Evolutionary conservation across 2,888 invertebrate genomes (phyloP).

Genomic region (Cremastinae sp.): DNA sequence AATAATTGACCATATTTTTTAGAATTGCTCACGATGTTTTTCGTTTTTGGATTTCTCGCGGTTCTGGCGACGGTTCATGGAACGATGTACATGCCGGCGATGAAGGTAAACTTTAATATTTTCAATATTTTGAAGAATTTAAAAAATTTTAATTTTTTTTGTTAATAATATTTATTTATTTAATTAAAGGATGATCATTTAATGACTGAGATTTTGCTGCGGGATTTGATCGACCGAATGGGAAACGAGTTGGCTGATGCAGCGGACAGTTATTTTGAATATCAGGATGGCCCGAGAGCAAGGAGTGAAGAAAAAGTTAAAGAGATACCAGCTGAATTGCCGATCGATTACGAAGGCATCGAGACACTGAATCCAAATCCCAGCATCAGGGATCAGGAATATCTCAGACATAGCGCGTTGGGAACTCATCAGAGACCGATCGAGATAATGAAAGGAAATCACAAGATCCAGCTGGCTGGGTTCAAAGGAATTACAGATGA

Average conservation of each 20-base stretch:
- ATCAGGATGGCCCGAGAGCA: slow-evolving; percentile 81
- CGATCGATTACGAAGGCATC: slow-evolving; percentile 87
- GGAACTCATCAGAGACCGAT: slow-evolving; percentile 89
- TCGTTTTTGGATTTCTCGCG: slow-evolving; percentile 63
- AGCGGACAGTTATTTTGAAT: slow-evolving; percentile 85
- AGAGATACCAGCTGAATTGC: slow-evolving; percentile 77
- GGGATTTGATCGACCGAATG: slow-evolving; percentile 90
- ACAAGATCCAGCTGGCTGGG: slow-evolving; percentile 76
- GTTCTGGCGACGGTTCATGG: slow-evolving; percentile 65
- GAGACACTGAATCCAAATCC: slow-evolving; percentile 87
- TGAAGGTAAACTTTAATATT: slow-evolving; percentile 67
- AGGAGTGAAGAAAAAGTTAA: slow-evolving; percentile 72
- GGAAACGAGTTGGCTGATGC: slow-evolving; percentile 87
- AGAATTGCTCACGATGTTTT: slow-evolving; percentile 61
- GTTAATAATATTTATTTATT: background rate
- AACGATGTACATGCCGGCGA: slow-evolving; percentile 68
- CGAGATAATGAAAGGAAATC: slow-evolving; percentile 78
- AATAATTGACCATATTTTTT: background rate
- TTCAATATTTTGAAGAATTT: background rate
- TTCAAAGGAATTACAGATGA: slow-evolving; percentile 86
- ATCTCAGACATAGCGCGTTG: slow-evolving; percentile 88
- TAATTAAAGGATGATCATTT: slow-evolving; percentile 82
- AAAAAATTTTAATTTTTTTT: background rate
- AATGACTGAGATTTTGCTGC: slow-evolving; percentile 87
- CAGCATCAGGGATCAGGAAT: slow-evolving; percentile 93